These are phyloP conservation scores for Sparus aurata DNA, from an alignment of 2,797 vertebrate genomes.

Conservation along the genomic window DNA sequence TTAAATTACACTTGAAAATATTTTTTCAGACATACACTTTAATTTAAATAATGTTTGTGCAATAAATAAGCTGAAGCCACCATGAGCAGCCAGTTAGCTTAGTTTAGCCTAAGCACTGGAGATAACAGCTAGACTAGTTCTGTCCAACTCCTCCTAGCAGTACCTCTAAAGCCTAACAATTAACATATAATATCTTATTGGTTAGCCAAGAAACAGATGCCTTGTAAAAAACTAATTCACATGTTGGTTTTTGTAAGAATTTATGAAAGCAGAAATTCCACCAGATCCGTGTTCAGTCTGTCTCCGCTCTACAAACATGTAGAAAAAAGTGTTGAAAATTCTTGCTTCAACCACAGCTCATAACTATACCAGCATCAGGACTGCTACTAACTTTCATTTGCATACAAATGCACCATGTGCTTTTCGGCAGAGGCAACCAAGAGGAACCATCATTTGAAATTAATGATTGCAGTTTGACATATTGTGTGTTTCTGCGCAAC, in stretches of 20 bases:
- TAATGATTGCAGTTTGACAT: constrained; percentile 73
- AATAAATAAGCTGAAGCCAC: background rate
- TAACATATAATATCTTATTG: background rate
- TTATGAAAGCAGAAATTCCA: background rate
- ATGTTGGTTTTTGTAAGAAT: background rate
- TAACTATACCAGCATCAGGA: constrained; percentile 41
- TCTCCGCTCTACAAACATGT: no score
- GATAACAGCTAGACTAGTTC: background rate
- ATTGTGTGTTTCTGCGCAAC: constrained; percentile 62
- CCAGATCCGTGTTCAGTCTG: no score
- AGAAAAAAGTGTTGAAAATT: no score
- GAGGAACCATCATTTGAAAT: constrained; percentile 69
- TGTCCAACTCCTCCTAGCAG: background rate
- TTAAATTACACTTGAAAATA: no score
- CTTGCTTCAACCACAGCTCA: constrained; percentile 36
- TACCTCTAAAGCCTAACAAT: background rate
- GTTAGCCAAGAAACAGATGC: background rate
- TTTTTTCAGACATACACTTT: background rate
- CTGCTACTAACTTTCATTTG: constrained; percentile 58
- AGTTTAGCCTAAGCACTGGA: background rate
- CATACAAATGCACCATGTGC: constrained; percentile 67
- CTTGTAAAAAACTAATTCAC: background rate
- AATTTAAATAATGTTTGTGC: no score
- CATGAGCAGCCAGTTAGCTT: background rate
- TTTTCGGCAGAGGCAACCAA: constrained; percentile 63